phyloP scores from a whole-genome alignment of 53 echinoderm and acorn worm genomes.

The Astropecten irregularis region DNA sequence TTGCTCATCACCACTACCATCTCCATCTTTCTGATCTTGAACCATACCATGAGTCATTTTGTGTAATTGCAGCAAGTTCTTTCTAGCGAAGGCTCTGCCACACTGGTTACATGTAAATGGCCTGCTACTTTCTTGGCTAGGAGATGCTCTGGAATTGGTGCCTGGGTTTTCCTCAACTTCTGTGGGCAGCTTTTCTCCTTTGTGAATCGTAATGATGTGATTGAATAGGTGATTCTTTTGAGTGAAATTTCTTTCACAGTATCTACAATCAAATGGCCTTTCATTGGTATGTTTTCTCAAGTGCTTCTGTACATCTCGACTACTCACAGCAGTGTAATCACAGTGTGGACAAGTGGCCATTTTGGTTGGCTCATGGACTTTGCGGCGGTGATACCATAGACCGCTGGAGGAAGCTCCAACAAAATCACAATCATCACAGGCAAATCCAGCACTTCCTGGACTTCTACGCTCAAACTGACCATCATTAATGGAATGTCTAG shows the following conservation, averaged over 20 bases:
- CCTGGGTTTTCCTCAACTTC: not conserved
- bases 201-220: conserved; percentile 55
- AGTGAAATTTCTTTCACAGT: conserved; percentile 66
- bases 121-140: conserved; percentile 39
- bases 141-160: not conserved
- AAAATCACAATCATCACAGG: conserved; percentile 57
- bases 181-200: conserved; percentile 35
- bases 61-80: conserved; percentile 53
- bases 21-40: conserved; percentile 25
- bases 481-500: not conserved
- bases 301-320: conserved; percentile 61
- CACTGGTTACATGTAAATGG: conserved; percentile 65
- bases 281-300: conserved; percentile 49
- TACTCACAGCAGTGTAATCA: conserved; percentile 58
- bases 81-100: conserved; percentile 52
- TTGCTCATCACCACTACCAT: conserved; percentile 12
- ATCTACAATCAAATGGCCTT: conserved; percentile 58
- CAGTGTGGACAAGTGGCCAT: conserved; percentile 56
- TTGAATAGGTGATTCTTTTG: conserved; percentile 68
- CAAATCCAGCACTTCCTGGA: conserved; percentile 22
- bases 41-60: conserved; percentile 60
- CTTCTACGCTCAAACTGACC: conserved; percentile 7
- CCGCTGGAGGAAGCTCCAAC: conserved; percentile 39
- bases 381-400: conserved; percentile 57
- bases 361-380: conserved; percentile 47